Percentiles rank a stretch among this genome's conserved stretches.
These are phyloP conservation scores for Silvanus unidentatus DNA, from an alignment of 2,888 invertebrate species.

Conservation along the genomic window DNA sequence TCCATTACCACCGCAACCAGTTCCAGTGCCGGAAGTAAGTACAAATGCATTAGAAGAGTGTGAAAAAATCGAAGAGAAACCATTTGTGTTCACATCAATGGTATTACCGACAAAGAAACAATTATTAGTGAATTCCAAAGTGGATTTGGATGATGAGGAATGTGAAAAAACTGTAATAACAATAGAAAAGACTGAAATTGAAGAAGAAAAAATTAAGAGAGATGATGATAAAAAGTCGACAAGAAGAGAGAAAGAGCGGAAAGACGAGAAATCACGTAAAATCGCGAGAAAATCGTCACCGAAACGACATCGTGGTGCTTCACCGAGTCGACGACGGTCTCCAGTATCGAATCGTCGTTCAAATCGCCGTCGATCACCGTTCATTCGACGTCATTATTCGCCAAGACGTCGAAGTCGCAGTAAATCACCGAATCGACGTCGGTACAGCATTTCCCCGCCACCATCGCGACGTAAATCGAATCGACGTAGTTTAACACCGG, in stretches of 20 bases:
- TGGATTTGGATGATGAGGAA: conserved; percentile 33
- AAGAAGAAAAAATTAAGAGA: conserved; percentile 11
- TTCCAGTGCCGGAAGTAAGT: not conserved
- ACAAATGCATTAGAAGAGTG: not conserved
- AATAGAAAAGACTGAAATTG: conserved; percentile 3
- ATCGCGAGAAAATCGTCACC: conserved; percentile 3
- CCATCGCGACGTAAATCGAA: conserved; percentile 13
- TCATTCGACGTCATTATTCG: conserved; percentile 12
- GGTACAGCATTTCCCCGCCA: conserved; percentile 2
- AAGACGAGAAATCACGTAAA: conserved; percentile 7
- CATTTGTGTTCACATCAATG: conserved; percentile 30
- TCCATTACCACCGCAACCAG: conserved; percentile 3
- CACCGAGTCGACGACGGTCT: not conserved
- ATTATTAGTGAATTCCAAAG: conserved; percentile 26
- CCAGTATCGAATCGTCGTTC: conserved; percentile 5
- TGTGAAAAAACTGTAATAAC: conserved; percentile 23
- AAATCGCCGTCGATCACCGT: conserved; percentile 8
- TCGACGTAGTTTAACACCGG: conserved; percentile 23
- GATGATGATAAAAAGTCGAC: conserved; percentile 4
- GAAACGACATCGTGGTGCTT: not conserved
- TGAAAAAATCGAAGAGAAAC: conserved; percentile 12
- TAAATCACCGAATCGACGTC: conserved; percentile 6
- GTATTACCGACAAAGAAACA: conserved; percentile 30
- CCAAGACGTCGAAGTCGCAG: conserved; percentile 13
- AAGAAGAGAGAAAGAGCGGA: conserved; percentile 9